Base-by-base conservation (phyloP, 2,797 vertebrate genomes). In the Heteromormyrus szaboi region DNA sequence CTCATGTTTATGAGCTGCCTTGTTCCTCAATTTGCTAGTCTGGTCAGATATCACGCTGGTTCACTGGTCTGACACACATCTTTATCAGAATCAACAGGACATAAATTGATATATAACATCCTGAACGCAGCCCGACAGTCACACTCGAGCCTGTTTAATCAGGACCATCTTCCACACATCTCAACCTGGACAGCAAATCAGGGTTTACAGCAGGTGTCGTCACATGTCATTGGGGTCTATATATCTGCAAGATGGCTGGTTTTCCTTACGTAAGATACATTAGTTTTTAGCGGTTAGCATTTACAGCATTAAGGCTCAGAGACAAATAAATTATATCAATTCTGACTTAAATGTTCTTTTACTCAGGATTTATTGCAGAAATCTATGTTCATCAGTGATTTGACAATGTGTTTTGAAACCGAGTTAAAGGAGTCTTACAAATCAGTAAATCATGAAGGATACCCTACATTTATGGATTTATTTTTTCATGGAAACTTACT, bases 91-190 rank as follows among this genome's bases (percentile, higher is more conserved):
- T 19, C 50, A 46, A 62, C n/a, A 37, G 50, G 53, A 44, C n/a
- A 56, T 65, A 90, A 88, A 88, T 90, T 72, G 65, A 86, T 88
- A 81, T 59, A 41, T 46, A 54, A 62, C 86, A 54, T 41, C 11
- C 29, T 56, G 19, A 89, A 51, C 5, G 44, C 87, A 46, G 83
- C 84, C 85, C 4, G 22, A 22, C 68, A 50, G 87, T 53, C n/a
- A 8, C 22, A 11, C 50, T 65, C 68, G 46, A 56, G 48, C 81
- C 51, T 41, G 37, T 88, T 89, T 62, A 88, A 51, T 68, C 54
- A 51, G 59, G 68, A 59, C 90, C 89, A 85, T 46, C 87, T 44
- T 89, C 56, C 51, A 88, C 37, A 88, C 85, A 86, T 91, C 65
- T 72, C 56, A 68, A 33, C 44, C 33, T 9, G 29, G 62, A 72